Conservation (phyloP, 2,888 invertebrate genomes). For the Scelioninae gen. 2 region DNA sequence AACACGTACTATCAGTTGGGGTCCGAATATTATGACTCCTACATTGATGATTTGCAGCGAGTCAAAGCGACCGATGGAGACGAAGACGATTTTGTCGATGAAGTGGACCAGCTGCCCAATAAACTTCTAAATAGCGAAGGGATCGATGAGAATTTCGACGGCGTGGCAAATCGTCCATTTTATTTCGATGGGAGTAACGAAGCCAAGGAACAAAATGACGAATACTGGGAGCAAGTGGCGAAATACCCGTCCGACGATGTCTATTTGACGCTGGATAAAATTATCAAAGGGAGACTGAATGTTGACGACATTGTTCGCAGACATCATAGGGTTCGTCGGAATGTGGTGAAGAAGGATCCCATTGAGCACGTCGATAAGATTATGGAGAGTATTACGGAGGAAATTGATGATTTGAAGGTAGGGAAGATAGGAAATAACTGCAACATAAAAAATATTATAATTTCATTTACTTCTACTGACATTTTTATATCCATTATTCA, state of each 20-base stretch:
- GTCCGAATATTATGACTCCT: slow-evolving; percentile 48
- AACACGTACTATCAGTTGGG: slow-evolving; percentile 48
- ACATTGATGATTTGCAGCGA: slow-evolving; percentile 63
- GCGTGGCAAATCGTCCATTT: slow-evolving; percentile 24
- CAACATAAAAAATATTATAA: too few species aligned
- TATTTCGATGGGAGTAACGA: slow-evolving; percentile 39
- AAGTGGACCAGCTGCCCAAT: slow-evolving; percentile 59
- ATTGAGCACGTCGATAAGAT: slow-evolving; percentile 79
- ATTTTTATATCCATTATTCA: too few species aligned
- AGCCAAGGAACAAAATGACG: slow-evolving; percentile 43
- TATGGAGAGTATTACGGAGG: slow-evolving; percentile 79
- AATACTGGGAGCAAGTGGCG: slow-evolving; percentile 60
- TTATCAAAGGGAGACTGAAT: slow-evolving; percentile 67
- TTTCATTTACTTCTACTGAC: too few species aligned
- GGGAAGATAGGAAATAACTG: too few species aligned
- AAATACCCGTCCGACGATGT: slow-evolving; percentile 62
- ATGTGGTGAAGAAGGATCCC: slow-evolving; percentile 72
- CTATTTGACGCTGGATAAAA: slow-evolving; percentile 66
- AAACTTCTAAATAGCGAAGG: slow-evolving; percentile 48
- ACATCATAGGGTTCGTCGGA: slow-evolving; percentile 68
- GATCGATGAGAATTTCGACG: slow-evolving; percentile 29
- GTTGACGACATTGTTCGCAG: slow-evolving; percentile 69
- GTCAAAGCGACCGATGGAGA: slow-evolving; percentile 67
- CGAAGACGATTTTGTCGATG: slow-evolving; percentile 67
- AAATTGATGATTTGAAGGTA: slow-evolving; percentile 80